Evolutionary conservation across 2,888 invertebrate genomes (phyloP).

Genomic region (Amiota minor): DNA sequence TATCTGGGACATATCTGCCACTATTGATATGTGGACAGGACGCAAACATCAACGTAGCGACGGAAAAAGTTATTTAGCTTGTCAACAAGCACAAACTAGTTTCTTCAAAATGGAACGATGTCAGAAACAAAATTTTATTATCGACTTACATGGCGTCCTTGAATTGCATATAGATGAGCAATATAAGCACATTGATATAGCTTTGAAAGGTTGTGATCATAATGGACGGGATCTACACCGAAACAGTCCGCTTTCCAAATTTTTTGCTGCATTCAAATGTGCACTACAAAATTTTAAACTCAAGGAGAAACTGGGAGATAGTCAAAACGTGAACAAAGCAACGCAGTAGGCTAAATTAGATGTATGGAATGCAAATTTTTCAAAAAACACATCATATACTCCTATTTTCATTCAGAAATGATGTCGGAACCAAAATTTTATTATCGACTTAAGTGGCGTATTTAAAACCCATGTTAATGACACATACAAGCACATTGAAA

Average conservation of each 20-base stretch:
- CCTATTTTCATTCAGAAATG: conserved; percentile 50
- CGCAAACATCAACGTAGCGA: conserved; percentile 57
- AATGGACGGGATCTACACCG: conserved; percentile 47
- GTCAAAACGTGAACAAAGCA: too few species aligned
- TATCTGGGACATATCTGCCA: conserved; percentile 55
- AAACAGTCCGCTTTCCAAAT: conserved; percentile 63
- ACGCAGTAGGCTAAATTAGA: too few species aligned
- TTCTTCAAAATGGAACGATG: conserved; percentile 50
- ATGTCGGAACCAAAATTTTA: conserved; percentile 47
- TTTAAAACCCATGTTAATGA: conserved; percentile 51
- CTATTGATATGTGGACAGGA: conserved; percentile 66
- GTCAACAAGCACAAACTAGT: conserved; percentile 61
- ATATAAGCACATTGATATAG: conserved; percentile 52
- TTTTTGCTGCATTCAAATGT: conserved; percentile 63
- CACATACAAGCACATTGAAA: conserved; percentile 50
- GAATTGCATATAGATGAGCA: conserved; percentile 50
- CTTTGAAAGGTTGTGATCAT: conserved; percentile 45
- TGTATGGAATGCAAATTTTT: conserved; percentile 50
- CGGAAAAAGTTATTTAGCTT: conserved; percentile 53
- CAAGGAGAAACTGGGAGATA: conserved; percentile 52
- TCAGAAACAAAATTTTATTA: conserved; percentile 48
- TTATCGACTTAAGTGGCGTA: conserved; percentile 56
- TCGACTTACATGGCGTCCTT: conserved; percentile 57
- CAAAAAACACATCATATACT: conserved; percentile 60
- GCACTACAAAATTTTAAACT: conserved; percentile 59